Conservation (phyloP, 1,140 invertebrate species). For the Drosophila punjabiensis region DNA sequence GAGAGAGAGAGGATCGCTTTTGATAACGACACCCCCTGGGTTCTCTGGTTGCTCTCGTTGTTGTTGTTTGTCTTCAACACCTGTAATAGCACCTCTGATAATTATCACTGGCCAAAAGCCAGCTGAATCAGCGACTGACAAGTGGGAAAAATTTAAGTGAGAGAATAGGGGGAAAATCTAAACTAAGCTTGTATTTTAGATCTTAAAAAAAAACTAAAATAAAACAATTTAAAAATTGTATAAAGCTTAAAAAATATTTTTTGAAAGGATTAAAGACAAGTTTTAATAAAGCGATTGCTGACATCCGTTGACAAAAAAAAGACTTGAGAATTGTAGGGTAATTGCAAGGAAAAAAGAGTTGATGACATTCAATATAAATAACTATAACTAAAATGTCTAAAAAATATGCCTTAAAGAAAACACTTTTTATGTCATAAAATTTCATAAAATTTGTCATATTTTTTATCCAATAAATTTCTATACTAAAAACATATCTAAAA, state of each 20-base stretch:
- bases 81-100: slow-evolving; percentile 54
- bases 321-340: neutral
- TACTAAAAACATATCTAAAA: too few relatives aligned
- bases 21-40: slow-evolving; percentile 70
- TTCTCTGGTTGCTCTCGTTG: slow-evolving; percentile 13
- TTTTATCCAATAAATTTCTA: too few relatives aligned
- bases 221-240: neutral
- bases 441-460: too few relatives aligned
- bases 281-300: neutral
- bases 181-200: neutral
- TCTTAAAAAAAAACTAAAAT: too few relatives aligned
- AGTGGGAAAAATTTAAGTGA: neutral
- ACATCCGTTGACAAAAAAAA: neutral
- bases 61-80: slow-evolving; percentile 65
- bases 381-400: too few relatives aligned
- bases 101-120: slow-evolving; percentile 54
- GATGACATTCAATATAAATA: too few relatives aligned
- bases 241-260: neutral
- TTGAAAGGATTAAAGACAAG: neutral
- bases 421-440: too few relatives aligned
- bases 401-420: too few relatives aligned
- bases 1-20: slow-evolving; percentile 21
- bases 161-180: neutral
- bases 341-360: neutral
- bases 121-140: slow-evolving; percentile 41